Conservation (phyloP, 2,113 vertebrate species). For the Andinoacara biseriatus region DNA sequence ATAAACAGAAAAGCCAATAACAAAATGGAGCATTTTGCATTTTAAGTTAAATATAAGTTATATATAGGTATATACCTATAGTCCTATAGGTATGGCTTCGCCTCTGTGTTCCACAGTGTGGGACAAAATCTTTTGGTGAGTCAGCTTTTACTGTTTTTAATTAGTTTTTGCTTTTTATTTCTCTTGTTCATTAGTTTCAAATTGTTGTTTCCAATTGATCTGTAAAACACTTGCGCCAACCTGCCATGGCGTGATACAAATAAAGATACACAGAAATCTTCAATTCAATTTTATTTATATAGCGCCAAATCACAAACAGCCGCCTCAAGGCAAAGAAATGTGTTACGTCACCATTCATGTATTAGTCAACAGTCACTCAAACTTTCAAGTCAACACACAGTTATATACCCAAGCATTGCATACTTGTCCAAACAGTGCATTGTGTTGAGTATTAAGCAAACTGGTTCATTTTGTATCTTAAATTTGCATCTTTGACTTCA, state of each 20-base stretch:
- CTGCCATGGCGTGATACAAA: neutral
- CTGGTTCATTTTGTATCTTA: no score
- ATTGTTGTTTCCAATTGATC: neutral
- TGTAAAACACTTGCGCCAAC: no score
- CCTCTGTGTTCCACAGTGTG: neutral
- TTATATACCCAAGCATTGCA: no score
- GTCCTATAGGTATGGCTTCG: neutral
- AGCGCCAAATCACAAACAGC: no score
- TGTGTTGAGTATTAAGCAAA: no score
- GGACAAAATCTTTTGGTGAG: neutral
- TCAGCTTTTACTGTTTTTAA: neutral
- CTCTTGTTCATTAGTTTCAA: neutral
- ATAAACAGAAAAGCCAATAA: neutral
- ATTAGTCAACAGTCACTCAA: neutral
- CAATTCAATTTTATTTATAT: no score
- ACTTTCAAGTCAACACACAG: no score
- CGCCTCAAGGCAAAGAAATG: no score
- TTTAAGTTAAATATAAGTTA: neutral
- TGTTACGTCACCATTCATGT: no score
- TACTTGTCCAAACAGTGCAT: no score
- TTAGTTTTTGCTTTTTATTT: neutral
- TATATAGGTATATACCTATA: no score
- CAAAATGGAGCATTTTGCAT: constrained; percentile 9
- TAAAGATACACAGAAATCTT: neutral
- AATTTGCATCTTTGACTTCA: no score